Conservation (phyloP, 2,888 invertebrate species). For the Trissolcus brochymenae region DNA sequence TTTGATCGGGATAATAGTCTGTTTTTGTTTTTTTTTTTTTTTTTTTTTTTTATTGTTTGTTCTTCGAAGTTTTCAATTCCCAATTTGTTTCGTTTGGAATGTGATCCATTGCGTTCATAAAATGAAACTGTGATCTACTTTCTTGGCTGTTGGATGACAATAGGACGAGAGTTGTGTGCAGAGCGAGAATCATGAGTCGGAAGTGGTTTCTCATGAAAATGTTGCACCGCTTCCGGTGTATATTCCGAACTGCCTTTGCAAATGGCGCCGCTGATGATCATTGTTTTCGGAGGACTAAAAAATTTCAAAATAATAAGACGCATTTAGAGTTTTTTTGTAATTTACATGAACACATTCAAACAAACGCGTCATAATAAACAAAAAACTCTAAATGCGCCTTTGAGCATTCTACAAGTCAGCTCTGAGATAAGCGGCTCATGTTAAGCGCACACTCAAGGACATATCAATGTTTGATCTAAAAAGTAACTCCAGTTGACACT, state of each 20-base stretch:
- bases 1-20: too few species aligned
- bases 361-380: too few species aligned
- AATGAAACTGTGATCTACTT: slow-evolving; percentile 79
- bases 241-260: slow-evolving; percentile 92
- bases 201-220: slow-evolving; percentile 86
- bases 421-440: too few species aligned
- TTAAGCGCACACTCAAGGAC: too few species aligned
- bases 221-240: slow-evolving; percentile 90
- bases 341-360: too few species aligned
- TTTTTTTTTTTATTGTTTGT: background rate
- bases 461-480: too few species aligned
- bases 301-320: background rate
- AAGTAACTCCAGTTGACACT: too few species aligned
- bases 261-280: slow-evolving; percentile 86
- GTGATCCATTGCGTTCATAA: slow-evolving; percentile 29
- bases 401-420: too few species aligned
- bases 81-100: background rate
- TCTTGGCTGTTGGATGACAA: slow-evolving; percentile 90
- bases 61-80: background rate
- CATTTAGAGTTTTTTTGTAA: background rate
- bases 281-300: slow-evolving; percentile 85
- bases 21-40: too few species aligned
- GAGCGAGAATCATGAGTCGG: slow-evolving; percentile 80
- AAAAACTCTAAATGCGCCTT: too few species aligned
- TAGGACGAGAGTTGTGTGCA: slow-evolving; percentile 81